These are phyloP conservation scores for Lycia hirtaria DNA, from an alignment of 2,888 invertebrate genomes.

Conservation along the genomic window DNA sequence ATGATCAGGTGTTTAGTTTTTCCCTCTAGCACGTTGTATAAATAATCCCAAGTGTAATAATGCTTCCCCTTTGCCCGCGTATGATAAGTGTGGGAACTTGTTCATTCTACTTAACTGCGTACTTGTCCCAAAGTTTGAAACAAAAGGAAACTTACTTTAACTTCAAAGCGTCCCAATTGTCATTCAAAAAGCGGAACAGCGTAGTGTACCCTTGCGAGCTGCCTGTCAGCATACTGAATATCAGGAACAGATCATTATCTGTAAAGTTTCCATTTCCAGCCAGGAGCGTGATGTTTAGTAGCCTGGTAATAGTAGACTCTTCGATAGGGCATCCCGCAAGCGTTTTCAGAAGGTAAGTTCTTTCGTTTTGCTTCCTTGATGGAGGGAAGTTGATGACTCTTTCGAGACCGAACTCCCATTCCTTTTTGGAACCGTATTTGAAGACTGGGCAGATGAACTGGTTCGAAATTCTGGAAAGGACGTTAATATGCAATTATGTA, in stretches of 20 bases:
- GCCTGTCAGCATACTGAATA: slow-evolving; percentile 90
- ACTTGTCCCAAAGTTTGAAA: background rate
- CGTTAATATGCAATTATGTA: no score
- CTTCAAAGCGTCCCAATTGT: slow-evolving; percentile 89
- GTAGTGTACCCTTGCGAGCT: slow-evolving; percentile 89
- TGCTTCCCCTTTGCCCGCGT: no score
- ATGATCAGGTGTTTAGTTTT: no score
- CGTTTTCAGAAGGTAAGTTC: slow-evolving; percentile 91
- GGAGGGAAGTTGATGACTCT: slow-evolving; percentile 91
- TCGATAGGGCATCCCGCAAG: slow-evolving; percentile 92
- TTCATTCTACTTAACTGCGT: no score
- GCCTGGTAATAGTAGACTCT: slow-evolving; percentile 86
- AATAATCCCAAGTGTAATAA: no score
- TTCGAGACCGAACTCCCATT: slow-evolving; percentile 93
- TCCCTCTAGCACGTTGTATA: no score
- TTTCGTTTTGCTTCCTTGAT: slow-evolving; percentile 89
- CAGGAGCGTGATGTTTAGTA: slow-evolving; percentile 88
- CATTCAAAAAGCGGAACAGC: slow-evolving; percentile 88
- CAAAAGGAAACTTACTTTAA: slow-evolving; percentile 80
- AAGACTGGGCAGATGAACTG: slow-evolving; percentile 93
- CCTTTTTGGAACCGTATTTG: slow-evolving; percentile 91
- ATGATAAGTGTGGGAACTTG: no score
- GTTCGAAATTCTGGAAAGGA: slow-evolving; percentile 87
- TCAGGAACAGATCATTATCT: slow-evolving; percentile 90
- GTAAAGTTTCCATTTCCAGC: slow-evolving; percentile 90